phyloP scores from a whole-genome alignment of 2,888 invertebrate species.

The Osedax fenrisi region DNA sequence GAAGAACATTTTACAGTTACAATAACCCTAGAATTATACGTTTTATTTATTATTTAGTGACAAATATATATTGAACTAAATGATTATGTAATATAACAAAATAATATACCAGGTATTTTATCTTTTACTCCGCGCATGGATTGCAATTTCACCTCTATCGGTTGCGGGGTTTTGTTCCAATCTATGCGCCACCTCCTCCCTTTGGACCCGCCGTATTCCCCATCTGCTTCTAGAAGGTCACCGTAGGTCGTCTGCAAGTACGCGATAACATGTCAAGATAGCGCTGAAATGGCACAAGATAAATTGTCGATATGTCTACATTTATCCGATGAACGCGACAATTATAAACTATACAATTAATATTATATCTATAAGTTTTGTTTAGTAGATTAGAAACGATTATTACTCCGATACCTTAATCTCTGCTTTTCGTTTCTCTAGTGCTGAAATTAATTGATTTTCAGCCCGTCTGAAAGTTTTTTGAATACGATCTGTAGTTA shows the following conservation, averaged over 20 bases:
- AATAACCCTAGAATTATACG: too few species aligned
- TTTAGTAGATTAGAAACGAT: background rate
- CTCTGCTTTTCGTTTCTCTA: constrained; percentile 44
- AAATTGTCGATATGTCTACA: too few species aligned
- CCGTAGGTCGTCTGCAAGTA: constrained; percentile 45
- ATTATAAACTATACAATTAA: background rate
- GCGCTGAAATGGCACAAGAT: too few species aligned
- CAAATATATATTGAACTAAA: too few species aligned
- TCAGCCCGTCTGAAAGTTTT: constrained; percentile 44
- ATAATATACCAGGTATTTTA: constrained; percentile 49
- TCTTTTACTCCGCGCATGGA: constrained; percentile 47
- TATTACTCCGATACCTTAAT: too few species aligned
- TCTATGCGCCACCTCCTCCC: constrained; percentile 48
- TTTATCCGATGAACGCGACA: background rate
- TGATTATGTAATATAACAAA: too few species aligned
- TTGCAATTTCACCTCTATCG: constrained; percentile 46
- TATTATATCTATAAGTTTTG: background rate
- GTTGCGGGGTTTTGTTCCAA: constrained; percentile 48
- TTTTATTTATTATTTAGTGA: too few species aligned
- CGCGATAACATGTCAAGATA: too few species aligned
- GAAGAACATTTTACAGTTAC: too few species aligned
- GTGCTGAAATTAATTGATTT: constrained; percentile 42
- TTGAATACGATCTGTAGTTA: constrained; percentile 44
- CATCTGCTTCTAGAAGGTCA: constrained; percentile 45
- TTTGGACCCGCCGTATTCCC: constrained; percentile 45